Evolutionary conservation across 1,140 invertebrate genomes (phyloP).

Genomic region (Sarcophaga bullata): DNA sequence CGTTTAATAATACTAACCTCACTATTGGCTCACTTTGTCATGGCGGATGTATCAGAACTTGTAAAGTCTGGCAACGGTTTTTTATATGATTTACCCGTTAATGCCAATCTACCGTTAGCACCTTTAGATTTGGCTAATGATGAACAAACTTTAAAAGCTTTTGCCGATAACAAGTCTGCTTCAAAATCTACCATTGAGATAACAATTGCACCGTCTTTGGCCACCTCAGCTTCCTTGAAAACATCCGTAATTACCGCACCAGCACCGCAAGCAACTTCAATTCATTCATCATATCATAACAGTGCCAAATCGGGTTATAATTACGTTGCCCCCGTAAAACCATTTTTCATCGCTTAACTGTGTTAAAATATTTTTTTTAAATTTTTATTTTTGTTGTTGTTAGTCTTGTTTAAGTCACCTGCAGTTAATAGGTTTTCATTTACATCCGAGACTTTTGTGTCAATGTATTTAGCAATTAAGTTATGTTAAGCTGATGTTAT

Average conservation of each 20-base stretch:
- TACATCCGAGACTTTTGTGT: too few relatives aligned
- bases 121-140: slow-evolving; percentile 17
- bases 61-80: slow-evolving; percentile 60
- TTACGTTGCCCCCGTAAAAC: background rate
- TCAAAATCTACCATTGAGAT: background rate
- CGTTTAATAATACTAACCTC: background rate
- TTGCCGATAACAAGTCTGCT: background rate
- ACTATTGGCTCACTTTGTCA: background rate
- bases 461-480: too few relatives aligned
- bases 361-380: too few relatives aligned
- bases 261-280: background rate
- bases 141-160: slow-evolving; percentile 8
- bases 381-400: too few relatives aligned
- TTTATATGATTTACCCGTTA: slow-evolving; percentile 51
- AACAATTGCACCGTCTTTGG: background rate
- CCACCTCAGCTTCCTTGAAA: background rate
- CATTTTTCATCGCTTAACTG: background rate
- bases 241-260: background rate
- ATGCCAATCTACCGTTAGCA: slow-evolving; percentile 10
- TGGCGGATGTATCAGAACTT: slow-evolving; percentile 57
- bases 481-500: too few relatives aligned
- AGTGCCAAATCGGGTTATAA: background rate
- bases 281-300: background rate
- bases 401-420: background rate
- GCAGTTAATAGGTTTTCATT: too few relatives aligned